Evolutionary conservation across 2,113 vertebrate genomes (phyloP).

Genomic region (Synchiropus splendidus): DNA sequence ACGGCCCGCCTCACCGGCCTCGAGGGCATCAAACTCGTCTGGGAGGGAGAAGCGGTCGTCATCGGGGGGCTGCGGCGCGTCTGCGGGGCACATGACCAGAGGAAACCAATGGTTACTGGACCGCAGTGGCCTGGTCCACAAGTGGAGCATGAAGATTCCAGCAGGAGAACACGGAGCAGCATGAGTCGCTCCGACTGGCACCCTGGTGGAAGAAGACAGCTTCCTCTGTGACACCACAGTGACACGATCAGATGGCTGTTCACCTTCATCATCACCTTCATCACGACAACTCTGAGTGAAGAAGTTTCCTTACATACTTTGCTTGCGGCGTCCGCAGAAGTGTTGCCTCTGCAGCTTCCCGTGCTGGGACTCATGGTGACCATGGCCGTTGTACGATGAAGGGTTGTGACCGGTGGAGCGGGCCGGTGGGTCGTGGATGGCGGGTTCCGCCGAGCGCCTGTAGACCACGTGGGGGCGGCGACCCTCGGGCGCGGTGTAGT

Average conservation of each 20-base stretch:
- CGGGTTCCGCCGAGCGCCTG: slow-evolving; percentile 79
- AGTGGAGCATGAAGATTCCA: too few species aligned
- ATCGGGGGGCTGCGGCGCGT: slow-evolving; percentile 76
- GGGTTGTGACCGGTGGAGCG: slow-evolving; percentile 6
- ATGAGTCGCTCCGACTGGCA: too few species aligned
- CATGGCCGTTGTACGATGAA: slow-evolving; percentile 32
- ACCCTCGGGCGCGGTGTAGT: slow-evolving; percentile 76
- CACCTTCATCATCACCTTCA: too few species aligned
- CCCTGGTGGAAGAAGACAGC: too few species aligned
- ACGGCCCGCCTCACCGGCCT: slow-evolving; percentile 50
- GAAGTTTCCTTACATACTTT: slow-evolving; percentile 98
- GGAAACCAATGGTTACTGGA: too few species aligned
- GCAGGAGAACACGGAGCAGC: too few species aligned
- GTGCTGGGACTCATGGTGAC: slow-evolving; percentile 50
- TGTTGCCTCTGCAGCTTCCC: slow-evolving; percentile 77
- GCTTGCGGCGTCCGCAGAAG: slow-evolving; percentile 96
- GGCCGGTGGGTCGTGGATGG: slow-evolving; percentile 49
- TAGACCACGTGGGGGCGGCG: slow-evolving; percentile 89
- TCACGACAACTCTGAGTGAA: slow-evolving; percentile 12
- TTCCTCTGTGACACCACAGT: too few species aligned
- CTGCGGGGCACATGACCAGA: too few species aligned
- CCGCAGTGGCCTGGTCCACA: too few species aligned
- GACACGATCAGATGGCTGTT: too few species aligned
- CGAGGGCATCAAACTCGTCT: slow-evolving; percentile 72
- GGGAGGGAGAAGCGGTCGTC: slow-evolving; percentile 69